phyloP scores from a whole-genome alignment of 2,888 invertebrate species.

The Xestia sexstrigata region DNA sequence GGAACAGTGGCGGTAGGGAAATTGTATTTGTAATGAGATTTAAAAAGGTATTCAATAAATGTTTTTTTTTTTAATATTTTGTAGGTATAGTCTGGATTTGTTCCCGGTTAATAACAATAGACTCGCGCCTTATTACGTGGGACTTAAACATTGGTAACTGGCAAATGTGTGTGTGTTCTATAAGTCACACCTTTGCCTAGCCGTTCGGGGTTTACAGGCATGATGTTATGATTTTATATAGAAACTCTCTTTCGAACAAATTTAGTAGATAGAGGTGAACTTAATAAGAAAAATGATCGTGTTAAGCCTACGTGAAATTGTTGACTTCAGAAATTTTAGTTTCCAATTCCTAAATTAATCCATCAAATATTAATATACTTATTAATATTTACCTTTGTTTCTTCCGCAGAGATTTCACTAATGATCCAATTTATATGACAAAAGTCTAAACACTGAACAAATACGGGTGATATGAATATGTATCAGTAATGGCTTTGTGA shows the following conservation, averaged over 20 bases:
- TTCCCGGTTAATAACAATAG: neutral
- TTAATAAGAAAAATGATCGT: neutral
- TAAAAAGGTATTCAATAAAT: neutral
- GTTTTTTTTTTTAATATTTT: neutral
- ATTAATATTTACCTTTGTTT: conserved; percentile 16
- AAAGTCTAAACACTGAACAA: conserved; percentile 38
- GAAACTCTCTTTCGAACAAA: neutral
- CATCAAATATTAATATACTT: conserved; percentile 1
- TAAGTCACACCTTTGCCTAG: neutral
- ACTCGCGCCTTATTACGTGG: neutral
- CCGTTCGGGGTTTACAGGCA: neutral
- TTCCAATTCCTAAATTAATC: neutral
- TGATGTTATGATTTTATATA: neutral
- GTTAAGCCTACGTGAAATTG: neutral
- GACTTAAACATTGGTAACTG: neutral
- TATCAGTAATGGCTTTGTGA: conserved; percentile 40
- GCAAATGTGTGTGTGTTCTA: neutral
- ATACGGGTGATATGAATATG: conserved; percentile 37
- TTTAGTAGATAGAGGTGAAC: neutral
- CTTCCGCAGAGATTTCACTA: conserved; percentile 37
- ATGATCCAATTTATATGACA: conserved; percentile 55
- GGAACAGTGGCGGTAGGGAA: conserved; percentile 3
- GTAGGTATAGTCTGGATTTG: neutral
- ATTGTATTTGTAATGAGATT: conserved; percentile 11
- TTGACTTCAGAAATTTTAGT: neutral